phyloP scores from a whole-genome alignment of 1,140 invertebrate species.

The Drosophila ohnishii region DNA sequence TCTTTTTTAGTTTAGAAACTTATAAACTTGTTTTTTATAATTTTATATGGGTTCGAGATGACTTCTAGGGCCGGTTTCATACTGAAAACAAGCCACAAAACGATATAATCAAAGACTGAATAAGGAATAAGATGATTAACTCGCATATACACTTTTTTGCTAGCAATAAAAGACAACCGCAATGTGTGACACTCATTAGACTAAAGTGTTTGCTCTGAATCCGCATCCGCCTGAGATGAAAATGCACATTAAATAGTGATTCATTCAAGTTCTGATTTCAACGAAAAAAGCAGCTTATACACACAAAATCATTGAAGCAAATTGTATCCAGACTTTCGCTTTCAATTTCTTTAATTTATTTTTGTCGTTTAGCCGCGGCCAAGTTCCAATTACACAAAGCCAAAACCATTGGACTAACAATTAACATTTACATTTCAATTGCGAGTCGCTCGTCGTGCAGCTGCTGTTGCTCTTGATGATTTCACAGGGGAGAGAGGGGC shows the following conservation, averaged over 20 bases:
- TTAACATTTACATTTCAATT: conserved; percentile 45
- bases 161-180: not conserved
- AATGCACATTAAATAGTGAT: conserved; percentile 10
- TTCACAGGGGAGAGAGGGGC: not conserved
- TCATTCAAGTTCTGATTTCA: conserved; percentile 12
- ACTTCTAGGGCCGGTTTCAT: no score
- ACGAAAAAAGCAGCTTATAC: conserved; percentile 4
- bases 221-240: conserved; percentile 1
- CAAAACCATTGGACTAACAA: conserved; percentile 46
- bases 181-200: not conserved
- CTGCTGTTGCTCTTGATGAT: conserved; percentile 22
- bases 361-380: conserved; percentile 42
- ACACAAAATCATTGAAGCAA: conserved; percentile 17
- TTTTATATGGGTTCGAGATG: no score
- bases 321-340: conserved; percentile 54
- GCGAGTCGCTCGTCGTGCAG: conserved; percentile 26
- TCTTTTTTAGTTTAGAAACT: no score
- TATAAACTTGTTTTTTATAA: no score
- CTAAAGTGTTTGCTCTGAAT: conserved; percentile 3
- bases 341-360: conserved; percentile 63
- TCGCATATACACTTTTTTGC: no score
- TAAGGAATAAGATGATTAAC: no score
- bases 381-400: conserved; percentile 46
- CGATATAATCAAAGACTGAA: no score
- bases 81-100: no score